Evolutionary conservation across 2,113 vertebrate species (phyloP), one percentile per base, ranked within the genome.

Genomic region (Rhynchopsitta pachyrhyncha): DNA sequence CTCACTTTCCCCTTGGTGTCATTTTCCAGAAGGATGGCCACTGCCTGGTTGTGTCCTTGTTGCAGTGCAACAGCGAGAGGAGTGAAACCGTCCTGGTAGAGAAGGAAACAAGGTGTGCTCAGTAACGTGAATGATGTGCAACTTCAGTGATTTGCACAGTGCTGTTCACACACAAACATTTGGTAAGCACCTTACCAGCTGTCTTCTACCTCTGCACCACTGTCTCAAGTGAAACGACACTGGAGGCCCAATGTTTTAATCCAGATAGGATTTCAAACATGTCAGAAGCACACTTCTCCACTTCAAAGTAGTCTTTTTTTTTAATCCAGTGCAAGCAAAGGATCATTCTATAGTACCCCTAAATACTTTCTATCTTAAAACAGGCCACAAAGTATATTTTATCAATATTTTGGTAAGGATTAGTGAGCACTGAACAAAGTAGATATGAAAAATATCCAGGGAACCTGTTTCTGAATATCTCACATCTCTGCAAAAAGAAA

Each of bases 1-100:
- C 99, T 97, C n/a, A 99, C 99, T 86, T 99, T 99, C 28, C 99
- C 99, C 95, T 99, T 99, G 41, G 99, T 99, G 93, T 99, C 99
- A 1, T 99, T 99, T 95, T 99, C 99, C 98, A 99, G 93, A 33
- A 99, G 97, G 82, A 99, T 97, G 31, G 99, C 99, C 77, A 99
- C 99, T 1, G 99, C 99, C 97, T 99, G 99, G 97, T 99, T 99
- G 97, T 99, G 99, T 57, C 99, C 99, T 94, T 99, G 99, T 96
- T 99, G 99, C 55, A 99, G 98, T 0, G 99, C 99, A 35, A 99
- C 99, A 41, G 99, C 99, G 41, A 99, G 97, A 8, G 99, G 99
- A 37, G 99, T 99, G 95, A 99, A 99, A 79, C 99, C 99, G 6
- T 99, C 99, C 99, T 99, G 91, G 49, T 2, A 39, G 71, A 39